Percentiles rank a stretch among this genome's conserved stretches.
phyloP scores from a whole-genome alignment of 1,140 invertebrate species.

The Geopemphigus sp. region DNA sequence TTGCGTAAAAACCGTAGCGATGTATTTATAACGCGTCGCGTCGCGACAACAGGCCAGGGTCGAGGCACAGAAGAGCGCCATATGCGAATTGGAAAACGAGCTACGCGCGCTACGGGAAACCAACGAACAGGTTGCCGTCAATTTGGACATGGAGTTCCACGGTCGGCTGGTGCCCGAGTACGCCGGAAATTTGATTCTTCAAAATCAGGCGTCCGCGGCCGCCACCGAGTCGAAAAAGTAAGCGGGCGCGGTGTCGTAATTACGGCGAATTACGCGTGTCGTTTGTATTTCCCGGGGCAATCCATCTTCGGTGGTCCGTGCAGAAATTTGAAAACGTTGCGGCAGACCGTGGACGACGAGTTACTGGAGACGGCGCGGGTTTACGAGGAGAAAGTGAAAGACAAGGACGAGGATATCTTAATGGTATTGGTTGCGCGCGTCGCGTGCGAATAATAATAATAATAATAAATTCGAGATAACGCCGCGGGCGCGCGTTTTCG shows the following conservation, averaged over 20 bases:
- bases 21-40: too few species aligned
- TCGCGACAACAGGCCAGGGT: neutral
- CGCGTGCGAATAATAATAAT: too few species aligned
- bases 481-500: neutral
- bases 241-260: too few species aligned
- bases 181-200: constrained; percentile 76
- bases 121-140: too few species aligned
- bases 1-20: too few species aligned
- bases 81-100: neutral
- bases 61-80: neutral
- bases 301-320: too few species aligned
- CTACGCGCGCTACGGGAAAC: neutral
- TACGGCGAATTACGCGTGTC: too few species aligned
- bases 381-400: neutral
- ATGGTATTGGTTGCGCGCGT: too few species aligned
- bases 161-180: constrained; percentile 57
- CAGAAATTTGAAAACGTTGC: neutral
- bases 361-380: neutral
- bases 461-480: neutral
- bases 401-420: neutral
- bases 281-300: too few species aligned
- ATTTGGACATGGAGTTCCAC: neutral
- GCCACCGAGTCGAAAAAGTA: constrained; percentile 71
- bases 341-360: neutral
- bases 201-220: constrained; percentile 69